Conservation (phyloP, 2,113 vertebrate species). For the Ciconia maguari region DNA sequence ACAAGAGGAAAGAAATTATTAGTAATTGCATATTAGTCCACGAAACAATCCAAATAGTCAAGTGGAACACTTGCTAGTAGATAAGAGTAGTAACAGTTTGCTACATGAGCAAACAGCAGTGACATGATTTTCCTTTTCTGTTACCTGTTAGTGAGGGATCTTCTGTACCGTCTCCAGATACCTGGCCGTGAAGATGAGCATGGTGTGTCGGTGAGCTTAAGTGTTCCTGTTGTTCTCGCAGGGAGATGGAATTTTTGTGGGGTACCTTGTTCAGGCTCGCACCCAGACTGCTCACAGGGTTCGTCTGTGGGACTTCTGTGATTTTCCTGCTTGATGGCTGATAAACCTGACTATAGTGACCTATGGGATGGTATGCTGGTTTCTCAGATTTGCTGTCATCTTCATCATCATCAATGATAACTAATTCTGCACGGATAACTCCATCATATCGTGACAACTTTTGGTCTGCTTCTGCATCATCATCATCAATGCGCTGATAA, state of each 20-base stretch:
- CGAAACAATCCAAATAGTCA: not conserved
- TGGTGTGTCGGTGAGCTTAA: conserved; percentile 58
- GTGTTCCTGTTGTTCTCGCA: conserved; percentile 76
- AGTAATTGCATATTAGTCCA: not conserved
- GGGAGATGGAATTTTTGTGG: conserved; percentile 74
- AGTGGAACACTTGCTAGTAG: not conserved
- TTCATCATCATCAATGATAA: conserved; percentile 83
- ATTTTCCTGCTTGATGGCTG: conserved; percentile 69
- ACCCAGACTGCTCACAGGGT: conserved; percentile 4
- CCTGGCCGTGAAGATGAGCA: conserved; percentile 12
- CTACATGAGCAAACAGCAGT: conserved; percentile 78
- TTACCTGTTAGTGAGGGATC: conserved; percentile 80
- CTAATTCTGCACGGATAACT: conserved; percentile 86
- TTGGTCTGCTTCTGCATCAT: conserved; percentile 42
- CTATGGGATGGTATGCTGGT: conserved; percentile 79
- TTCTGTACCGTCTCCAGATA: conserved; percentile 66
- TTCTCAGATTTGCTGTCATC: conserved; percentile 67
- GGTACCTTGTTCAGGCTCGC: conserved; percentile 44
- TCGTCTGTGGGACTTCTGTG: conserved; percentile 24
- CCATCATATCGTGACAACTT: conserved; percentile 78
- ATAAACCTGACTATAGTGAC: conserved; percentile 81
- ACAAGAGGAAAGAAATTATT: not conserved
- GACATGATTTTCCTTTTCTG: conserved; percentile 56
- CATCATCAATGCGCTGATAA: conserved; percentile 84
- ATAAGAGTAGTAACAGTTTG: not conserved